Base-by-base conservation (phyloP, 2,797 vertebrate species). In the Microctenopoma stevenorrisi region DNA sequence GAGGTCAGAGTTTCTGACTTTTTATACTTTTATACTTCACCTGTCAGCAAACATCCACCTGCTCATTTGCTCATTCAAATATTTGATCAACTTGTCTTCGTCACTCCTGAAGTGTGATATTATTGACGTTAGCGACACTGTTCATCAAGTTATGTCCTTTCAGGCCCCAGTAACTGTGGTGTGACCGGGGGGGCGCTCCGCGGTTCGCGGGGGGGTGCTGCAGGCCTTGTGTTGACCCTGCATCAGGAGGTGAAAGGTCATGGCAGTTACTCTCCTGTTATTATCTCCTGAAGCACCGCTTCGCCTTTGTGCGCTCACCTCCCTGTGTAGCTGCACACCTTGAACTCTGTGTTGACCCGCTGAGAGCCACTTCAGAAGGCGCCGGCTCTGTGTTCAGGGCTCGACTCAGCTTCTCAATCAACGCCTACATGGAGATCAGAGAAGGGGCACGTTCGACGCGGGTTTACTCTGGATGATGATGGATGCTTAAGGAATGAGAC, bases 241-340 rank as follows among this genome's bases (percentile, higher is more conserved):
- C 26, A 60, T 68, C 48, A 5, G 38, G 46, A 68, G 87, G 69
- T 86, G 13, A 86, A 83, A 85, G 84, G 80, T 89, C 78, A 44
- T 33, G n/a, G 26, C 55, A 65, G 72, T 73, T 64, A 72, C 71
- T 62, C 70, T 54, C 81, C 83, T 89, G 82, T 91, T 86, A 89
- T 90, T 85, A 87, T 79, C 72, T 70, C 68, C 43, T 59, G 28
- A 43, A 81, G 83, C 69, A 16, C 88, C 83, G 78, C 50, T 46
- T 10, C 64, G 52, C 66, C 60, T 76, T 59, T 84, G 75, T 77
- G 49, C 50, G 7, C 35, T 2, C 10, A 8, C 63, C 37, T 58
- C 71, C 86, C 79, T 89, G 87, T 64, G 55, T 46, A 62, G 12
- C 64, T 50, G 7, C 66, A 66, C 73, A 47, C 47, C 69, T 73